Base-by-base conservation (phyloP, 2,888 invertebrate genomes). In the Folsomia manolachei region DNA sequence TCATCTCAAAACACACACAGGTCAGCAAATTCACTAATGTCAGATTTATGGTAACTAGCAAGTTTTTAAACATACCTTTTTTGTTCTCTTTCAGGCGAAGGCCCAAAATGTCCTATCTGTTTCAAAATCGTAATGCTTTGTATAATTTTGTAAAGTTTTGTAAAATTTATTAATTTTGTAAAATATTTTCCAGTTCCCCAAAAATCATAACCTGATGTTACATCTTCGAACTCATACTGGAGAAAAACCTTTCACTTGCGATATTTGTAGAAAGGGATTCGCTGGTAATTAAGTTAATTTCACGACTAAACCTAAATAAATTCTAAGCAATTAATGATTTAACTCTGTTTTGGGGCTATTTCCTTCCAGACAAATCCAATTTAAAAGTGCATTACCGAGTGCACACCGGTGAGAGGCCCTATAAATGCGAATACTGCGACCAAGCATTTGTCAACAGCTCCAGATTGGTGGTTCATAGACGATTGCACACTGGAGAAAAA, bases 1-100 rank as follows among this genome's bases (percentile, higher is more conserved):
- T 67, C 80, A 80, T 66, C 66, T 80, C 27, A 77, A 77, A 69
- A 78, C 78, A 0, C 80, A 80, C 62, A 77, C 77, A 70, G 78
- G 73, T 73, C n/a, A 51, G 56, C 27, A 21, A 39, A 21, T 23
- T 27, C 51, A 63, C 26, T 18, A 27, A 39, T 11, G 24, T 60
- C 14, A 24, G 19, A 14, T 63, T 19, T 63, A 63, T 63, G 23
- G 25, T 23, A 63, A 69, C 26, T 4, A 65, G 26, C 27, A 24
- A n/a, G 25, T 64, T n/a, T 61, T 27, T 51, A 27, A 23, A 19
- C 9, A 52, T 53, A 19, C 62, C 53, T 67, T 27, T 18, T 18
- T 24, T 21, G 62, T 24, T 1, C 64, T 19, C 65, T 21, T 61
- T 14, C 56, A 77, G 78, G 77, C 18, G 76, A 79, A 71, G 77